phyloP scores from a whole-genome alignment of 2,113 vertebrate species.

The Serilophus lunatus region DNA sequence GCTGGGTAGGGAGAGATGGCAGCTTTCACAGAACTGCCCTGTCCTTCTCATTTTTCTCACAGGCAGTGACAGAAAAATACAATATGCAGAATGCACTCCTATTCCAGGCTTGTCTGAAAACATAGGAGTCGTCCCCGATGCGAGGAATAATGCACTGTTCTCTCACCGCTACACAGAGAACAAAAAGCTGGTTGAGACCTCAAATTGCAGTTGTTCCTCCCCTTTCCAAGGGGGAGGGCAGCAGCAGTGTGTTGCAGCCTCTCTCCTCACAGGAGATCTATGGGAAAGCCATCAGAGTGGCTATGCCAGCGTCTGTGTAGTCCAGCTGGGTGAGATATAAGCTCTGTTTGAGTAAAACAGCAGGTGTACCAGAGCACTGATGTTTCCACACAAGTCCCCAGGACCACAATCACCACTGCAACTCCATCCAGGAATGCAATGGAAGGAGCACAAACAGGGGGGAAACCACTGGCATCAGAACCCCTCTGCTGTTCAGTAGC shows the following conservation, averaged over 20 bases:
- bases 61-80: not conserved
- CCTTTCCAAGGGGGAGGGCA: not conserved
- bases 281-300: not conserved
- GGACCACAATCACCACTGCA: not conserved
- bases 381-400: not conserved
- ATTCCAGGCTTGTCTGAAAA: not conserved
- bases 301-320: not conserved
- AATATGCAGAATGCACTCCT: not conserved
- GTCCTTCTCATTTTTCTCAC: not conserved
- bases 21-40: not conserved
- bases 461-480: not conserved
- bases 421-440: not conserved
- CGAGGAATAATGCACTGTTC: slow-evolving; percentile 15
- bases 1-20: not conserved
- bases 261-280: not conserved
- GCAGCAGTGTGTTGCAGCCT: not conserved
- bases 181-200: not conserved
- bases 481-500: not conserved
- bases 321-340: not conserved
- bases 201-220: not conserved
- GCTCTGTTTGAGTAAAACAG: not conserved
- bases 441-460: not conserved
- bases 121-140: not conserved
- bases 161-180: not conserved
- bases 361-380: not conserved